Evolutionary conservation across 2,113 vertebrate species (phyloP).

Genomic region (Aleadryas rufinucha): DNA sequence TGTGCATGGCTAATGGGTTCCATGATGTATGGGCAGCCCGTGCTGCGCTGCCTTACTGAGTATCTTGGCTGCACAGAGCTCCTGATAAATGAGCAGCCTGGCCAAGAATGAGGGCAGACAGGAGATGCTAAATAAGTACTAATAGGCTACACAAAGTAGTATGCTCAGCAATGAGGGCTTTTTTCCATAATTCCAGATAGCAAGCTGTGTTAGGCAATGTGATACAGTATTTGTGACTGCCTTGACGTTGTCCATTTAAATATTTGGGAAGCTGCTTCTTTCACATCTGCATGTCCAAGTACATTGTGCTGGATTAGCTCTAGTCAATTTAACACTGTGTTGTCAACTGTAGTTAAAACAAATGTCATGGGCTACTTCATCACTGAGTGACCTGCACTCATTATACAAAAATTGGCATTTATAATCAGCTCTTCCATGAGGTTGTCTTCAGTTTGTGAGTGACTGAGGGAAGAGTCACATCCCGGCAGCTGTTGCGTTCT

Average conservation of each 20-base stretch:
- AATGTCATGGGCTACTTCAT: not conserved
- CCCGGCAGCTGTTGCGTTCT: not conserved
- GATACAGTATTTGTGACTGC: conserved; percentile 44
- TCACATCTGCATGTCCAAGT: not conserved
- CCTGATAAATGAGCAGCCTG: conserved; percentile 48
- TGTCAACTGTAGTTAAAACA: not conserved
- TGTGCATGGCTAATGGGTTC: not conserved
- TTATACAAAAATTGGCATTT: not conserved
- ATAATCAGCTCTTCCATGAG: not conserved
- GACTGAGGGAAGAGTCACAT: not conserved
- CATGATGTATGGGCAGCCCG: not conserved
- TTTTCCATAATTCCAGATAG: conserved; percentile 22
- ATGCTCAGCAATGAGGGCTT: not conserved
- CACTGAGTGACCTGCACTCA: not conserved
- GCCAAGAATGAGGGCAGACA: not conserved
- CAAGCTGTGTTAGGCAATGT: conserved; percentile 46
- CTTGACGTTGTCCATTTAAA: conserved; percentile 42
- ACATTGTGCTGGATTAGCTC: conserved; percentile 33
- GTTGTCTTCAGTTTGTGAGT: not conserved
- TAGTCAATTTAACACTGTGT: not conserved
- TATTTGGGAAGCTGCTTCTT: conserved; percentile 54
- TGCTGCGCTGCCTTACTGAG: not conserved
- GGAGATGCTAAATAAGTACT: conserved; percentile 21
- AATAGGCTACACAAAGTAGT: conserved; percentile 17
- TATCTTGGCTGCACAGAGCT: not conserved